Percentiles rank a stretch among this genome's conserved stretches.
phyloP scores from a whole-genome alignment of 2,113 vertebrate genomes.

The Bos indicus region DNA sequence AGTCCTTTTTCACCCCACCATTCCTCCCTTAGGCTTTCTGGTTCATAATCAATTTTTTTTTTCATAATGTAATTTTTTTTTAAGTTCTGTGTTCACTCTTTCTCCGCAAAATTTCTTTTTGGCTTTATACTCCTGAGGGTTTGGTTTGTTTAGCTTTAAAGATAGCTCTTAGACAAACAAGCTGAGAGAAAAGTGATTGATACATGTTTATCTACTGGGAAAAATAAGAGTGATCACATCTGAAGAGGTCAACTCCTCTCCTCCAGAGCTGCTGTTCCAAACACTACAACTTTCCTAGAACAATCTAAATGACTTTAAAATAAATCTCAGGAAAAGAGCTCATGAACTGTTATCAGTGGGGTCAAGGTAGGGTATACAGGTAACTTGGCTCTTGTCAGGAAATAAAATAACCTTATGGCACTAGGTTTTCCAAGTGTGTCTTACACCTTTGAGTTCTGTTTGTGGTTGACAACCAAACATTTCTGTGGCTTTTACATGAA shows the following conservation, averaged over 20 bases:
- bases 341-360: not conserved
- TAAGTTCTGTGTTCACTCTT: not conserved
- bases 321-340: not conserved
- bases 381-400: not conserved
- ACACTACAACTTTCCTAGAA: not conserved
- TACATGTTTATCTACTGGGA: not conserved
- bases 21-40: not conserved
- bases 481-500: not conserved
- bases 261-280: not conserved
- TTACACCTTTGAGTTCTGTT: not conserved
- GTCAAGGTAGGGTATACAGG: no score
- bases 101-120: not conserved
- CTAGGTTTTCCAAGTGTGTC: accelerated
- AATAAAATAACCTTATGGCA: not conserved
- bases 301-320: not conserved
- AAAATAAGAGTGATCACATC: not conserved
- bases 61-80: not conserved
- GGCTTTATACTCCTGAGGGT: not conserved
- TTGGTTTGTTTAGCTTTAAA: not conserved
- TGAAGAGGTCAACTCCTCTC: not conserved
- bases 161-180: not conserved
- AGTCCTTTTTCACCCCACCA: not conserved
- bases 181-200: not conserved
- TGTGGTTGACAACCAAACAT: not conserved
- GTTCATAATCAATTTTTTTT: not conserved